phyloP scores from a whole-genome alignment of 2,113 vertebrate genomes.

The Mesembrinibis cayennensis region DNA sequence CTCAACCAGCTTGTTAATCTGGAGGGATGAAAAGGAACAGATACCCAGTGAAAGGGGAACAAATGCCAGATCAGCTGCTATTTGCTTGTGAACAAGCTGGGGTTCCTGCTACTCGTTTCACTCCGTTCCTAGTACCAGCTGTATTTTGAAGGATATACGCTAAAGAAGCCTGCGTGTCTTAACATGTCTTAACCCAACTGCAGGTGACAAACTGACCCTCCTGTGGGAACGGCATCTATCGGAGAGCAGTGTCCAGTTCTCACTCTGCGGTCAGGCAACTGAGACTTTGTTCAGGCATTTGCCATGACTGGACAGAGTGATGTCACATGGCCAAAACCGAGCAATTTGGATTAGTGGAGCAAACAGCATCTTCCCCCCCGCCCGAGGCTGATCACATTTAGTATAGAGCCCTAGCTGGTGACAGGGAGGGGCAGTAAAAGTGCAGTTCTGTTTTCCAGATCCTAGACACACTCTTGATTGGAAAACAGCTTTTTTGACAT shows the following conservation, averaged over 20 bases:
- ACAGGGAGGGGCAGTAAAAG: neutral
- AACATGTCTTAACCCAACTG: neutral
- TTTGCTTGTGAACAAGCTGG: neutral
- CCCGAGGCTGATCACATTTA: neutral
- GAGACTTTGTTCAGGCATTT: accelerated
- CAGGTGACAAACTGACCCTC: neutral
- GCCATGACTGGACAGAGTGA: neutral
- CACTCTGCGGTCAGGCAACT: neutral
- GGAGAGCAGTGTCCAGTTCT: neutral
- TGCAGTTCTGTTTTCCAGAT: conserved; percentile 6
- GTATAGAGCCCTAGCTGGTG: neutral
- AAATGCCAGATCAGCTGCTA: neutral
- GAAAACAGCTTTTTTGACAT: neutral
- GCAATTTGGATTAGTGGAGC: neutral
- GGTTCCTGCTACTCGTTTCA: neutral
- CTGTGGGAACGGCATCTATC: neutral
- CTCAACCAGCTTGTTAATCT: conserved; percentile 98
- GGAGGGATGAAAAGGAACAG: conserved; percentile 12
- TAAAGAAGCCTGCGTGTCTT: neutral
- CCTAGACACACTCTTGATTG: neutral
- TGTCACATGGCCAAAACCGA: accelerated
- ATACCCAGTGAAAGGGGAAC: neutral
- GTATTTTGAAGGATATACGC: neutral
- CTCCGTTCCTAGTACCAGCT: neutral
- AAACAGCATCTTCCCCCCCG: neutral